phyloP scores from a whole-genome alignment of 2,888 invertebrate species.

The Drosophila atroscutellata region DNA sequence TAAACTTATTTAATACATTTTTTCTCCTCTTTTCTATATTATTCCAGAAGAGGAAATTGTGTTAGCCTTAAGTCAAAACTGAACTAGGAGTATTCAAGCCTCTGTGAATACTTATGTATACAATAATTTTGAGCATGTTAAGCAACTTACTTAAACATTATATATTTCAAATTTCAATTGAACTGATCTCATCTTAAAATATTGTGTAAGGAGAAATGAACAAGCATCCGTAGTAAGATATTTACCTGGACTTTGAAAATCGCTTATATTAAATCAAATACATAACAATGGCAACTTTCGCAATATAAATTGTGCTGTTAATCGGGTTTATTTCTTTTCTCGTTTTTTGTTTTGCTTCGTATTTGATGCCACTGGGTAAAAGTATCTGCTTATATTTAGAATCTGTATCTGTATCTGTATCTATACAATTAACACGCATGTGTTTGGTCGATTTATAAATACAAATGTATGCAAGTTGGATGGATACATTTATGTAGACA shows the following conservation, averaged over 20 bases:
- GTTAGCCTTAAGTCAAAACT: not conserved
- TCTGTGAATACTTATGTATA: not conserved
- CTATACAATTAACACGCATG: constrained; percentile 2
- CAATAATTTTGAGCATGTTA: not conserved
- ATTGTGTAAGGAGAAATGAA: not conserved
- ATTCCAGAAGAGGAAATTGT: not conserved
- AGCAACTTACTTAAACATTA: not conserved
- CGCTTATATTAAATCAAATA: not conserved
- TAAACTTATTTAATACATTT: not conserved
- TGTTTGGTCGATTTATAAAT: constrained; percentile 32
- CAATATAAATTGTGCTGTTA: constrained; percentile 8
- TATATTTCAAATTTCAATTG: not conserved
- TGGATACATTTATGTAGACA: constrained; percentile 13
- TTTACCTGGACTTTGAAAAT: too few relatives aligned
- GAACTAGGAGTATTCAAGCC: not conserved
- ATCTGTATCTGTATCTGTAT: constrained; percentile 5
- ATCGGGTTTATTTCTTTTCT: constrained; percentile 16
- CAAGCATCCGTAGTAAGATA: not conserved
- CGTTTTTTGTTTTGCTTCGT: constrained; percentile 30
- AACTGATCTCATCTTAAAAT: not conserved
- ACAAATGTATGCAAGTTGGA: constrained; percentile 28
- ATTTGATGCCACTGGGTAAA: constrained; percentile 46
- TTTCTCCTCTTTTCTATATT: not conserved
- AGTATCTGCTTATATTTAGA: constrained; percentile 51
- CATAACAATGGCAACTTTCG: constrained; percentile 4